Conservation (phyloP, 1,140 invertebrate species). For the Rhopalosiphum maidis region DNA sequence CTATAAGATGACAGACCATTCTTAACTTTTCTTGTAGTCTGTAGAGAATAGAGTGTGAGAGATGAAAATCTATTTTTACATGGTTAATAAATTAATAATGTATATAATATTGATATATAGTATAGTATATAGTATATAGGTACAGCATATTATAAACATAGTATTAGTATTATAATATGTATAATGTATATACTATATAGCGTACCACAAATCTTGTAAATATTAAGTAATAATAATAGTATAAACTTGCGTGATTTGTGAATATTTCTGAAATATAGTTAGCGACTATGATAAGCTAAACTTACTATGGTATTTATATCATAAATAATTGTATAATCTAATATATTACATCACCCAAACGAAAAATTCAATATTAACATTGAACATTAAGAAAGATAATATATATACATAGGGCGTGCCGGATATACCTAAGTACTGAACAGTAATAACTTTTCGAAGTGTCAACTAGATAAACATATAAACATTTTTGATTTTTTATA, state of each 20-base stretch:
- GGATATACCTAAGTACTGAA: background rate
- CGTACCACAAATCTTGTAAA: background rate
- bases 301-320: background rate
- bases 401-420: background rate
- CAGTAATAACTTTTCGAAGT: background rate
- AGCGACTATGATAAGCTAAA: background rate
- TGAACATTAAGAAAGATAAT: background rate
- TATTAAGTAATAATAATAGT: background rate
- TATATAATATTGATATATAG: too few relatives aligned
- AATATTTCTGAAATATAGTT: background rate
- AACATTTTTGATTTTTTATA: background rate
- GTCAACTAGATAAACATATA: background rate
- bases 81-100: too few relatives aligned
- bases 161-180: too few relatives aligned
- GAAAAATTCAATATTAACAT: background rate
- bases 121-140: too few relatives aligned
- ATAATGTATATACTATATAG: too few relatives aligned
- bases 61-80: too few relatives aligned
- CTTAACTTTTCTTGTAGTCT: too few relatives aligned
- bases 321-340: background rate
- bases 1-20: too few relatives aligned
- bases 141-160: too few relatives aligned
- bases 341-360: background rate
- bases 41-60: too few relatives aligned
- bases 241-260: background rate